phyloP scores from a whole-genome alignment of 2,888 invertebrate species.

The Gisinianus flammeolus region DNA sequence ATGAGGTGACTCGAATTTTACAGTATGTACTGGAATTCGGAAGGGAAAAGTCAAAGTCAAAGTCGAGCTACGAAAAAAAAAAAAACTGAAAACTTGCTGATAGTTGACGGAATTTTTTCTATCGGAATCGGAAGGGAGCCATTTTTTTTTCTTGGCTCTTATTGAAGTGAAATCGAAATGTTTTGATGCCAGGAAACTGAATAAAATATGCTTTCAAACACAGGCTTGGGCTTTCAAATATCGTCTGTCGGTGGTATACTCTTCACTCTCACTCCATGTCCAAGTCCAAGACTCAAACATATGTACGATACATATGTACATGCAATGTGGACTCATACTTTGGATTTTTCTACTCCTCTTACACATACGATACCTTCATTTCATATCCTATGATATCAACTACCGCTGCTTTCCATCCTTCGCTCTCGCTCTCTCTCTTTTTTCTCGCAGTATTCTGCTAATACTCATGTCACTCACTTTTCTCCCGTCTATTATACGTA shows the following conservation, averaged over 20 bases:
- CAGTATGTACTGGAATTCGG: no score
- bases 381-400: no score
- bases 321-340: not conserved
- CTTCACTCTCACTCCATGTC: no score
- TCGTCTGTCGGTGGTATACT: not conserved
- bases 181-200: conserved; percentile 29
- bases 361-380: no score
- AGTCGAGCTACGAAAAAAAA: not conserved
- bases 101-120: not conserved
- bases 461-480: conserved; percentile 10
- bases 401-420: not conserved
- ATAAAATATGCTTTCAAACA: conserved; percentile 28
- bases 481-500: not conserved
- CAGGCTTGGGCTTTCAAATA: not conserved
- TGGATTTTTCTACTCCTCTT: not conserved
- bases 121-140: not conserved
- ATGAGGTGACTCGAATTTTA: no score
- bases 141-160: not conserved
- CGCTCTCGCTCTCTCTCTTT: not conserved
- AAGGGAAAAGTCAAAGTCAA: no score
- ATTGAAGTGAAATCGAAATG: conserved; percentile 18
- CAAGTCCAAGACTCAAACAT: no score
- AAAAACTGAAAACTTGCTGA: not conserved
- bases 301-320: no score
- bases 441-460: not conserved